Evolutionary conservation across 2,888 invertebrate genomes (phyloP), one percentile per base, ranked within the genome.

Genomic region (Cactoblastis cactorum): DNA sequence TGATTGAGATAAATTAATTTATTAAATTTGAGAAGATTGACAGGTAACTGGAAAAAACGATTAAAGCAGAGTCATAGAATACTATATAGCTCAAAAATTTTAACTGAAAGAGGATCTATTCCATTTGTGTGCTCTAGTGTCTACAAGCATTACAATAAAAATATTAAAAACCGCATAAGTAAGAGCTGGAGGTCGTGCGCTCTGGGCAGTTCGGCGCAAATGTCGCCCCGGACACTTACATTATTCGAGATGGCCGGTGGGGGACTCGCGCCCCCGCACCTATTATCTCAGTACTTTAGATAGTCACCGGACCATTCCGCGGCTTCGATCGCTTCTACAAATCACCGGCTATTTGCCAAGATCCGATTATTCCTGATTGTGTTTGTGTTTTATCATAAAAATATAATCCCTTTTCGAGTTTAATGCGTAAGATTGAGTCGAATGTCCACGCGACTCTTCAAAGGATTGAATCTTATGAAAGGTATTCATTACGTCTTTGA

Each of bases 141-240:
- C 80, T 79, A 69, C 69, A 68, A 72, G 80, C 70, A 92, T 92
- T 91, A 91, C 92, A 92, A 92, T 92, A 92, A 92, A 92, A 92
- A 89, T 90, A 90, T 90, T 88, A 90, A 89, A 90, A 90, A 88
- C 88, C 86, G 87, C 84, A 89, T 88, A 88, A 89, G 88, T 88
- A 88, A 87, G 86, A 83, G 85, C 76, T 77, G 77, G 80, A 88
- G 86, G 89, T 88, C 88, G 83, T 63, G 81, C 84, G 90, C 84
- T 84, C 86, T 90, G 81, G 85, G 90, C 84, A 85, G 87, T 90
- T 90, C 78, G 77, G 86, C 75, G 86, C 90, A 90, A 90, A 90
- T 90, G 90, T 89, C 88, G 83, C 88, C 85, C 69, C 73, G 83
- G 80, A 84, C 86, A 87, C 87, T 87, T 80, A 87, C 88, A 89